phyloP scores from a whole-genome alignment of 2,797 vertebrate species.

The Sebastes hubbsi region DNA sequence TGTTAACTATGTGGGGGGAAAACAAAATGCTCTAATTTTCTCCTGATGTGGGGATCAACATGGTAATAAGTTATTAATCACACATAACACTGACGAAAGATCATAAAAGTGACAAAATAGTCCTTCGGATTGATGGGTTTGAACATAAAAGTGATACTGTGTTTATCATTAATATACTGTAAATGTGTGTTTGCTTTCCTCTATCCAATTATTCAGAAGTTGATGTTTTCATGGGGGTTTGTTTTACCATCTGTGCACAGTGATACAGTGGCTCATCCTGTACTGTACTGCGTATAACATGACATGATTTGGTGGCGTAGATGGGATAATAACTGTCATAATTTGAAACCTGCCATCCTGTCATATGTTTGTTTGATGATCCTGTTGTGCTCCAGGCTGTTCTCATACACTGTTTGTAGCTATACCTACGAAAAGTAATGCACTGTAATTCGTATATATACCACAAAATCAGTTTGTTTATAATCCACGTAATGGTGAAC shows the following conservation, averaged over 20 bases:
- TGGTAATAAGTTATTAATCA: slow-evolving; percentile 72
- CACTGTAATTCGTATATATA: no score
- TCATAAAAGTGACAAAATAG: slow-evolving; percentile 57
- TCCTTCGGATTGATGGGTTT: slow-evolving; percentile 39
- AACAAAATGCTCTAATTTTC: slow-evolving; percentile 71
- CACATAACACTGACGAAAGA: slow-evolving; percentile 42
- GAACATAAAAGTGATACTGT: slow-evolving; percentile 21
- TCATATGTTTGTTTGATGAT: slow-evolving; percentile 21
- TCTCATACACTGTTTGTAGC: no score
- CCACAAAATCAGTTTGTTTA: no score
- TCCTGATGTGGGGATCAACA: slow-evolving; percentile 63
- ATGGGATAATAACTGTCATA: slow-evolving; percentile 47
- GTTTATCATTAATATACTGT: slow-evolving; percentile 25
- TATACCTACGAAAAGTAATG: no score
- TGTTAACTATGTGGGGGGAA: slow-evolving; percentile 56
- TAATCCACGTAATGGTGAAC: no score
- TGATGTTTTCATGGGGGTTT: slow-evolving; percentile 10
- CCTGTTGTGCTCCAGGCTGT: neutral
- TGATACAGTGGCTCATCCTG: slow-evolving; percentile 2
- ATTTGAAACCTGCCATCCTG: slow-evolving; percentile 25
- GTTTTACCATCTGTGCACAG: slow-evolving; percentile 29
- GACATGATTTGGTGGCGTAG: slow-evolving; percentile 26
- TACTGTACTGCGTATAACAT: slow-evolving; percentile 24
- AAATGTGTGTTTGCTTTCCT: slow-evolving; percentile 9
- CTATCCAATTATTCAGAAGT: slow-evolving; percentile 16